Conservation (phyloP, 2,797 vertebrate genomes). For the Orestias chungarensis region DNA sequence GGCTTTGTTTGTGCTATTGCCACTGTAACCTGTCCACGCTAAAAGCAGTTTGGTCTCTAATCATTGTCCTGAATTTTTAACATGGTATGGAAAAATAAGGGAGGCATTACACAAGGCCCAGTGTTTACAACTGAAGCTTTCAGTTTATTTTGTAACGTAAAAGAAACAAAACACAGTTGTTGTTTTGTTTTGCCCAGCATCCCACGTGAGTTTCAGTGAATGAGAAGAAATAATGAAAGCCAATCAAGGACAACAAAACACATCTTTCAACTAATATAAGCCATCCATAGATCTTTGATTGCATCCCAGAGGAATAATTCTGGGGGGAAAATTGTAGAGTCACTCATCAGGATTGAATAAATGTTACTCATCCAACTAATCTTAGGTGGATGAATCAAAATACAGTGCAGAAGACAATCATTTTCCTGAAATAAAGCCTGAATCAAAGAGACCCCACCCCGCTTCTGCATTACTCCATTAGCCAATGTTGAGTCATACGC, state of each 20-base stretch:
- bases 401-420: not conserved
- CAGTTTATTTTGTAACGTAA: conserved; percentile 60
- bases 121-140: conserved; percentile 70
- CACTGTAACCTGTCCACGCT: conserved; percentile 61
- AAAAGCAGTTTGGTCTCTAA: conserved; percentile 64
- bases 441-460: not conserved
- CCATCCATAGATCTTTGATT: conserved; percentile 53
- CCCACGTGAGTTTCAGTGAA: conserved; percentile 60
- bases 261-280: conserved; percentile 70
- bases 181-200: conserved; percentile 56
- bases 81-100: conserved; percentile 48
- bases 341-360: not conserved
- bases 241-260: conserved; percentile 63
- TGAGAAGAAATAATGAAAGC: conserved; percentile 62
- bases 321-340: not conserved
- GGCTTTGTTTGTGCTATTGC: conserved; percentile 56
- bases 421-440: not conserved
- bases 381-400: not conserved
- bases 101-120: conserved; percentile 68
- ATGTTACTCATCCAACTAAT: conserved; percentile 5
- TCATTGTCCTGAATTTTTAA: conserved; percentile 77
- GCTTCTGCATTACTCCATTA: not conserved
- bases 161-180: conserved; percentile 39
- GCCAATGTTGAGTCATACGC: not conserved
- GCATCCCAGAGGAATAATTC: conserved; percentile 47